These are phyloP conservation scores for Agrilus biguttatus DNA, from an alignment of 2,888 invertebrate species.

Conservation along the genomic window DNA sequence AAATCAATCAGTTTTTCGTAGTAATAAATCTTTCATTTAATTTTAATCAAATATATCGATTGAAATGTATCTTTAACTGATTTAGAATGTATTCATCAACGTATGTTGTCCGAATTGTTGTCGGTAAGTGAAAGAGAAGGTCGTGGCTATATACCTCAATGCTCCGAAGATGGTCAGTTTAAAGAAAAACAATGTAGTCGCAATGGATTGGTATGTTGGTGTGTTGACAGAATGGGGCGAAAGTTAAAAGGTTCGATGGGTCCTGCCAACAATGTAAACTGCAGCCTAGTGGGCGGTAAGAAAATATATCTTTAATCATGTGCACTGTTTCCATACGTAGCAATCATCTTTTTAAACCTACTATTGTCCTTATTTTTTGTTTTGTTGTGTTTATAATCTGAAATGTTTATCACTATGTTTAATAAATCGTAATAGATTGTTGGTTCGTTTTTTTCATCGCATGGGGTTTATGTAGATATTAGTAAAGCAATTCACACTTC, in stretches of 20 bases:
- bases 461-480: too few relatives aligned
- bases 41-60: neutral
- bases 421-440: too few relatives aligned
- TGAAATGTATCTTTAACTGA: neutral
- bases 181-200: slow-evolving; percentile 65
- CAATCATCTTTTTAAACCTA: too few relatives aligned
- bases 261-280: slow-evolving; percentile 52
- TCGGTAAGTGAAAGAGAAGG: slow-evolving; percentile 67
- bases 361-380: too few relatives aligned
- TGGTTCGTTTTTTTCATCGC: too few relatives aligned
- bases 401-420: too few relatives aligned
- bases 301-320: neutral
- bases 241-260: slow-evolving; percentile 72
- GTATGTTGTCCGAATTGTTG: slow-evolving; percentile 60
- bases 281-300: slow-evolving; percentile 33
- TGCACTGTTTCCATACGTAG: neutral
- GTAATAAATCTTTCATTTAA: neutral
- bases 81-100: slow-evolving; percentile 58
- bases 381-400: too few relatives aligned
- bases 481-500: too few relatives aligned
- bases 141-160: slow-evolving; percentile 73
- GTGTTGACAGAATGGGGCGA: slow-evolving; percentile 64
- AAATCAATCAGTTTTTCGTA: neutral
- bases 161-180: slow-evolving; percentile 55
- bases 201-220: slow-evolving; percentile 79